Base-by-base conservation (phyloP, 1,140 invertebrate species). In the Rhagoletis pomonella region DNA sequence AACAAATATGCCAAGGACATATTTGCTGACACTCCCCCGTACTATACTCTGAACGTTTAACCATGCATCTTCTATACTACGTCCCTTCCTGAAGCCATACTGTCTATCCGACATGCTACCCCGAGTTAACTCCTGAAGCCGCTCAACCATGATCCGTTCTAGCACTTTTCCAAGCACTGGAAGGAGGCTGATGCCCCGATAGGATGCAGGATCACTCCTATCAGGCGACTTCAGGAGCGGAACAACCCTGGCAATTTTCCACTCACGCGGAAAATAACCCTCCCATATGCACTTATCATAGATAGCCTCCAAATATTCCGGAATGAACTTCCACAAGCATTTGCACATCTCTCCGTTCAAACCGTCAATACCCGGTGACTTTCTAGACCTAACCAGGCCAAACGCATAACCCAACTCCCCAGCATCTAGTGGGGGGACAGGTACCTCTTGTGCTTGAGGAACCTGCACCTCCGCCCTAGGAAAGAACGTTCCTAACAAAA, bases 111-210 rank as follows among this genome's bases (percentile, higher is more conserved):
- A 64, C 17, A 3, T 3, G 2, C 10, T 10, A 42, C 19, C 69
- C 29, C 5, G 0, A 12, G 12, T 29, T 0, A 12, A 14, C 29
- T 64, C 17, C 12, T 81, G 42, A 0, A 91, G 58, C 59, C 90
- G 87, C 7, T 50, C 9, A 0, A 88, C 69, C n/a, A 91, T 86
- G 14, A 91, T 87, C n/a, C 87, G 87, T 69, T 92, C 90, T 73
- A n/a, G n/a, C n/a, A n/a, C n/a, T n/a, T n/a, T n/a, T n/a, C n/a
- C n/a, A n/a, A 91, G 87, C 9, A 91, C 60, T 88, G 89, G 88
- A 0, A 92, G 86, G 4, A 92, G 84, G 12, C 90, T 89, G 10
- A 91, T 92, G 0, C 90, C 90, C 12, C 92, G 77, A 64, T 91
- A 92, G 1, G 91, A 92, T n/a, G 87, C 86, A 4, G 88, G 59